Evolutionary conservation across 2,888 invertebrate genomes (phyloP).

Genomic region (Mycalesis mineus): DNA sequence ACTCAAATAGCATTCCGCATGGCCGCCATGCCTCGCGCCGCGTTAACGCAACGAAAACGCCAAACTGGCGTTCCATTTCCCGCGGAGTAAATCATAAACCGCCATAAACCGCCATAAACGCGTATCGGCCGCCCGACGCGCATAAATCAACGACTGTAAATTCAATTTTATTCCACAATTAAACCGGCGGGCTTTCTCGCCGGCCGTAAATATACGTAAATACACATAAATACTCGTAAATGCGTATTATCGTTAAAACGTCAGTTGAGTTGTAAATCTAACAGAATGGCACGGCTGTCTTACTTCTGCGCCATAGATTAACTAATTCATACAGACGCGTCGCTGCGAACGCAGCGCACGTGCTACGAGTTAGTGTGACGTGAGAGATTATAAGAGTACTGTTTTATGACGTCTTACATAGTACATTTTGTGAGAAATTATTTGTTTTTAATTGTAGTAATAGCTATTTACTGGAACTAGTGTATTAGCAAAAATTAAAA

Average conservation of each 20-base stretch:
- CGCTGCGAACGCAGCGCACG: constrained; percentile 6
- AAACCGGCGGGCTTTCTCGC: constrained; percentile 72
- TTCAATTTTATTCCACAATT: constrained; percentile 78
- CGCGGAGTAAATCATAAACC: constrained; percentile 39
- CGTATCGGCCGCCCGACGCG: constrained; percentile 38
- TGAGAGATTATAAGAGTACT: neutral
- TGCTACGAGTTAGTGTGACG: neutral
- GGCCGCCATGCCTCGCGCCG: constrained; percentile 8
- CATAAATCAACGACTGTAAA: constrained; percentile 71
- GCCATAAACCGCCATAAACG: constrained; percentile 49
- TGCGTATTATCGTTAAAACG: constrained; percentile 78
- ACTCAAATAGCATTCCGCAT: constrained; percentile 7
- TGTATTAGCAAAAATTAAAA: too few species aligned
- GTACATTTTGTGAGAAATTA: too few species aligned
- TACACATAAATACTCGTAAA: constrained; percentile 74
- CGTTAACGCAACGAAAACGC: constrained; percentile 19
- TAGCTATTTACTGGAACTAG: too few species aligned
- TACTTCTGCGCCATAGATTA: constrained; percentile 33
- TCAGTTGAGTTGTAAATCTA: constrained; percentile 69
- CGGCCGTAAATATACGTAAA: constrained; percentile 70
- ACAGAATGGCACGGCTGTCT: constrained; percentile 56
- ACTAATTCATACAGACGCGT: constrained; percentile 28
- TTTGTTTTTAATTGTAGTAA: too few species aligned
- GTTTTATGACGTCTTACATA: neutral
- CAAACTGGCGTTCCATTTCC: constrained; percentile 29